Evolutionary conservation across 2,113 vertebrate genomes (phyloP).

Genomic region (Ramphastos sulfuratus): DNA sequence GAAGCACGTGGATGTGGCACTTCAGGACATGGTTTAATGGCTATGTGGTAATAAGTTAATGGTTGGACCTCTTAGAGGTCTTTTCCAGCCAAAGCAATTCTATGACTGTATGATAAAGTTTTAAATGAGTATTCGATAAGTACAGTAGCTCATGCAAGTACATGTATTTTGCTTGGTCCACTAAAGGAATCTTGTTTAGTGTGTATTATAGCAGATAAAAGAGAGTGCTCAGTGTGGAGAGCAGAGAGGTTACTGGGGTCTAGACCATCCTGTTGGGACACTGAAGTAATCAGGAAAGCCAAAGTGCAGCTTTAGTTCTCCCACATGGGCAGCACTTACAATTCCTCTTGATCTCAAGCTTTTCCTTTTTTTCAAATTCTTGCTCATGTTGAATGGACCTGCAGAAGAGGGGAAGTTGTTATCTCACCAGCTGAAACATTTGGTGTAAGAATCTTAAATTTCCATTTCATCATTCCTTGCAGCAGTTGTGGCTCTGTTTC

Average conservation of each 20-base stretch:
- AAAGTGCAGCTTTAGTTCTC: neutral
- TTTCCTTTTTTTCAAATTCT: neutral
- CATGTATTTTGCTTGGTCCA: neutral
- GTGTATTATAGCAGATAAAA: neutral
- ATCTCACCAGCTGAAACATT: neutral
- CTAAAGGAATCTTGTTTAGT: neutral
- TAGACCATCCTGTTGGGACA: neutral
- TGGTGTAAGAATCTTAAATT: neutral
- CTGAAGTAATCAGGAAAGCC: neutral
- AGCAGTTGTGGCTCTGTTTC: neutral
- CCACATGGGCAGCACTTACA: neutral
- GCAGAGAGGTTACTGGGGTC: neutral
- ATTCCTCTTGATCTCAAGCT: neutral
- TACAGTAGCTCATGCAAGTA: neutral
- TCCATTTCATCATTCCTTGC: neutral
- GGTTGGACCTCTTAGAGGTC: too few species aligned
- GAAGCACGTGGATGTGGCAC: too few species aligned
- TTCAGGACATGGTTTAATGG: too few species aligned
- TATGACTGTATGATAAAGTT: neutral
- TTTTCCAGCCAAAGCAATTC: too few species aligned
- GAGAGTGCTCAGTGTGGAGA: neutral
- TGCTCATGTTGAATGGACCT: neutral
- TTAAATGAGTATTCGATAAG: neutral
- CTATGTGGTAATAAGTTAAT: too few species aligned
- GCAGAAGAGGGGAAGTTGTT: neutral